A percentile compares a stretch with the other conserved stretches of the same genome.
Evolutionary conservation across 2,888 invertebrate species (phyloP).

Genomic region (Mythimna vitellina): DNA sequence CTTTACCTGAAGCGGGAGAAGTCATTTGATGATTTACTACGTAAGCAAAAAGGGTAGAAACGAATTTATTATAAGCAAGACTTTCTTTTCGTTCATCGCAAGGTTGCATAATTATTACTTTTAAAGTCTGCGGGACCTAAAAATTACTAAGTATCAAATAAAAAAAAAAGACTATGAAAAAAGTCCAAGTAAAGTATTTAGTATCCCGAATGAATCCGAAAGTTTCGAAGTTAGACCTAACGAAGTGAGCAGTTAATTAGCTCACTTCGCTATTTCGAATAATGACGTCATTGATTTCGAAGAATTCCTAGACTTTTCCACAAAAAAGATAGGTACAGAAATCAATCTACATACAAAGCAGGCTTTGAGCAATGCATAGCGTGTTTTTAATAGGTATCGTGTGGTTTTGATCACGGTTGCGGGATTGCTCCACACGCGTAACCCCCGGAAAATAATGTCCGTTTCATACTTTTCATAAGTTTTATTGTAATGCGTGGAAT

Average conservation of each 20-base stretch:
- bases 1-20: too few species aligned
- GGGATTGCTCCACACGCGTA: too few species aligned
- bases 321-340: too few species aligned
- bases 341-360: too few species aligned
- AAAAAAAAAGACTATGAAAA: background rate
- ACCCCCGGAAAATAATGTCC: too few species aligned
- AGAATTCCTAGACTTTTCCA: slow-evolving; percentile 16
- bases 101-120: background rate
- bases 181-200: slow-evolving; percentile 1
- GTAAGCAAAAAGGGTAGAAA: too few species aligned
- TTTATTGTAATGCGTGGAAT: too few species aligned
- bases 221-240: slow-evolving; percentile 27
- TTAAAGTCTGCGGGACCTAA: background rate
- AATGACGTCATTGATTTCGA: slow-evolving; percentile 13
- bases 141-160: background rate
- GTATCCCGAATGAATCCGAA: slow-evolving; percentile 15
- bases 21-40: too few species aligned
- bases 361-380: too few species aligned
- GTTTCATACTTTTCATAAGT: too few species aligned
- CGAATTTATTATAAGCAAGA: background rate
- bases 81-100: background rate
- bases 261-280: background rate
- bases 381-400: too few species aligned
- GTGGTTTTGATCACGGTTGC: too few species aligned
- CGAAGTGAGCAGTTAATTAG: slow-evolving; percentile 28